Evolutionary conservation across 2,888 invertebrate genomes (phyloP), one percentile per base, ranked within the genome.

Genomic region (Aquatica leii): DNA sequence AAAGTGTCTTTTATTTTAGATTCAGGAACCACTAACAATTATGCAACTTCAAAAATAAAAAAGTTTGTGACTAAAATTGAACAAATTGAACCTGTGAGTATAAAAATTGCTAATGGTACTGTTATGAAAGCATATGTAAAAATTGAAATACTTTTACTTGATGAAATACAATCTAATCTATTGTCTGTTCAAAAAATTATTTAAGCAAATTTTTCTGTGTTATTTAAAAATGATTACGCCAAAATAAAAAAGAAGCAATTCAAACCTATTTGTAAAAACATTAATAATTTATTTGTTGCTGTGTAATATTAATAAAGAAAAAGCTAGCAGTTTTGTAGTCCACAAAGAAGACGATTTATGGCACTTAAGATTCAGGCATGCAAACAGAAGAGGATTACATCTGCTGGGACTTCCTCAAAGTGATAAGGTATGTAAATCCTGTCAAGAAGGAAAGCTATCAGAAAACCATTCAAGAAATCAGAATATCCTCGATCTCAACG

Each of bases 71-170:
- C 37, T 37, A 37, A 37, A 37, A 37, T 37, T 5, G 37, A 37
- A 37, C 9, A 11, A 37, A 37, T 37, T 37, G 37, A 37, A 5
- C 37, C 37, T 12, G 3, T 37, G n/a, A 37, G 5, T 37, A 12
- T 37, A n/a, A 37, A 37, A 8, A 37, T 37, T 37, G 37, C 37
- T 37, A 37, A 9, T n/a, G 37, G 37, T 37, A 37, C 37, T 37
- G 37, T n/a, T 37, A 37, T 37, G 37, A 37, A 37, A 37, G 11
- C 37, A 37, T 37, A 2, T 5, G 12, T 31, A 31, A 31, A 31
- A 31, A 31, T 31, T 31, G 31, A 31, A 31, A 9, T 31, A 31
- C 9, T 31, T 9, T 9, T 31, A 31, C 31, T 31, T 31, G 31
- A 31, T 9, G 31, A 4, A 31, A 6, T 31, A 31, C 31, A 31